These are phyloP conservation scores for Melipona bicolor DNA, from an alignment of 2,888 invertebrate species.

Conservation along the genomic window DNA sequence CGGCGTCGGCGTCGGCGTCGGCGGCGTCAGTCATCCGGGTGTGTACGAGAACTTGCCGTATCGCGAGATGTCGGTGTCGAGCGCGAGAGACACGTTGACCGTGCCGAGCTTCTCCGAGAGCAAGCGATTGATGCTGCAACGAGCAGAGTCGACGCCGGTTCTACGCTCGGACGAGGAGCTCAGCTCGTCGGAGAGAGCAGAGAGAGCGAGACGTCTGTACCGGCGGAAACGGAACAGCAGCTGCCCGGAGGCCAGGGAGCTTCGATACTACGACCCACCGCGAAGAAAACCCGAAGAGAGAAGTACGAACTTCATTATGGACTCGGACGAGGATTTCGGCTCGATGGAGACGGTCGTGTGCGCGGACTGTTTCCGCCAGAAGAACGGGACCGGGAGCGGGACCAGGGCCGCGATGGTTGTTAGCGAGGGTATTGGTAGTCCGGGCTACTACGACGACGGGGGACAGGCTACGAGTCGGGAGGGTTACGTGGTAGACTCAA, in stretches of 20 bases:
- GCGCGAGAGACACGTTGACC: constrained; percentile 5
- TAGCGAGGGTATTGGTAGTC: constrained; percentile 45
- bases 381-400: constrained; percentile 9
- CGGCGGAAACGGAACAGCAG: constrained; percentile 78
- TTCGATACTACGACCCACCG: constrained; percentile 54
- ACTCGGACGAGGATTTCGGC: constrained; percentile 81
- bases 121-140: constrained; percentile 72
- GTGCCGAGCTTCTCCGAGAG: constrained; percentile 63
- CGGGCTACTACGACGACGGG: constrained; percentile 54
- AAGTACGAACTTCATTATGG: constrained; percentile 62
- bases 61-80: background rate
- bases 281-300: constrained; percentile 58
- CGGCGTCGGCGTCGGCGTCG: background rate
- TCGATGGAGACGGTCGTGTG: constrained; percentile 81
- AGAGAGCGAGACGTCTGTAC: constrained; percentile 65
- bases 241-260: constrained; percentile 68
- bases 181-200: constrained; percentile 48
- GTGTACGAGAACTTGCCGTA: constrained; percentile 74
- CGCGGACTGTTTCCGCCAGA: constrained; percentile 69
- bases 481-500: constrained; percentile 57
- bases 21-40: background rate
- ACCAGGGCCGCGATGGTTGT: background rate
- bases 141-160: constrained; percentile 81
- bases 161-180: constrained; percentile 75
- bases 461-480: constrained; percentile 36